A percentile compares a stretch with the other conserved stretches of the same genome.
These are phyloP conservation scores for Chydorus sphaericus DNA, from an alignment of 2,888 invertebrate species.

Conservation along the genomic window DNA sequence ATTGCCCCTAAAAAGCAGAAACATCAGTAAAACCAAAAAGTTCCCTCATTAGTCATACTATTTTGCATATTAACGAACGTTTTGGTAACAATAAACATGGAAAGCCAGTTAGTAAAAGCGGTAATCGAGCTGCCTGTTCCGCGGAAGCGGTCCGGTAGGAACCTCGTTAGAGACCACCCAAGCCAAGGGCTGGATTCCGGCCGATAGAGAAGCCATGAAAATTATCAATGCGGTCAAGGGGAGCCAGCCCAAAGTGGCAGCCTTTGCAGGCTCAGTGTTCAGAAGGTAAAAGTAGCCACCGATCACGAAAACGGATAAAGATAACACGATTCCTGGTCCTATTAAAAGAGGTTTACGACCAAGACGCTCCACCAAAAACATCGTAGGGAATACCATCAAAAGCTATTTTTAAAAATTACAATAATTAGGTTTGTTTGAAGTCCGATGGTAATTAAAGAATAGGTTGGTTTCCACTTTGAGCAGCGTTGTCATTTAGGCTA, in stretches of 20 bases:
- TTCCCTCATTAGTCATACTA: constrained; percentile 44
- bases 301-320: constrained; percentile 47
- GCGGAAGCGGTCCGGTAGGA: too few relatives aligned
- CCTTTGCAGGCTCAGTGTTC: constrained; percentile 15
- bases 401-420: constrained; percentile 21
- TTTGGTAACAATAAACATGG: constrained; percentile 42
- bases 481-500: too few relatives aligned
- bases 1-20: constrained; percentile 49
- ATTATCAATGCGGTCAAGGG: constrained; percentile 55
- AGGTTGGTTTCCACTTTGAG: too few relatives aligned
- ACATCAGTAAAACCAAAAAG: constrained; percentile 60
- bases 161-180: too few relatives aligned
- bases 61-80: constrained; percentile 36
- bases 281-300: constrained; percentile 54
- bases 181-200: constrained; percentile 67
- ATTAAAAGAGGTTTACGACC: constrained; percentile 64
- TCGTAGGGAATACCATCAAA: constrained; percentile 33
- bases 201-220: constrained; percentile 63
- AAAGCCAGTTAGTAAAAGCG: constrained; percentile 57
- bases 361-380: constrained; percentile 58
- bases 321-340: constrained; percentile 57
- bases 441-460: too few relatives aligned
- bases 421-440: not conserved
- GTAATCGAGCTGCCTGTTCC: too few relatives aligned
- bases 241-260: constrained; percentile 44